Conservation (phyloP, 2,888 invertebrate species). For the Stenoptilia bipunctidactyla region DNA sequence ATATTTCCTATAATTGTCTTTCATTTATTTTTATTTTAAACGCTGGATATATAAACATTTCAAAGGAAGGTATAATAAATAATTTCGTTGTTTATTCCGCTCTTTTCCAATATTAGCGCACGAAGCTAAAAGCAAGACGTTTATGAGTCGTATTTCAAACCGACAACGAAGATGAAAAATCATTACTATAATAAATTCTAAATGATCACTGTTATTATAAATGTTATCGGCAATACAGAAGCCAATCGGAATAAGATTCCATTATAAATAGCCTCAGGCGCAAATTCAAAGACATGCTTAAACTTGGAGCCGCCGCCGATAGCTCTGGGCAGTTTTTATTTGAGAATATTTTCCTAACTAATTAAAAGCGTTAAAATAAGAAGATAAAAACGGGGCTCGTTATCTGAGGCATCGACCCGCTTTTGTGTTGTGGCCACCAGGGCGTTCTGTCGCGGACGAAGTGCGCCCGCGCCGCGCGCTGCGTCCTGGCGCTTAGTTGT, state of each 20-base stretch:
- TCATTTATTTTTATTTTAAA: not conserved
- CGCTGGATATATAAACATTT: not conserved
- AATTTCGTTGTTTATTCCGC: not conserved
- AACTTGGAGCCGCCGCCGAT: slow-evolving; percentile 34
- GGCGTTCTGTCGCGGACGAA: slow-evolving; percentile 19
- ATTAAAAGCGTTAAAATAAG: slow-evolving; percentile 70
- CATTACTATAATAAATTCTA: slow-evolving; percentile 33
- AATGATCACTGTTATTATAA: slow-evolving; percentile 44
- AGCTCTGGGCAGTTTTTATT: slow-evolving; percentile 57
- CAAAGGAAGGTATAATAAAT: not conserved
- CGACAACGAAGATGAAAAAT: slow-evolving; percentile 25
- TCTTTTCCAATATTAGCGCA: not conserved
- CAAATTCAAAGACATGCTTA: slow-evolving; percentile 50
- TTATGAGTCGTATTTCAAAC: slow-evolving; percentile 12
- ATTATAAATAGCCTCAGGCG: slow-evolving; percentile 48
- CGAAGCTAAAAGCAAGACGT: slow-evolving; percentile 1
- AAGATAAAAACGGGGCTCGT: slow-evolving; percentile 60
- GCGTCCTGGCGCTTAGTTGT: slow-evolving; percentile 39
- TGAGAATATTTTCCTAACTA: slow-evolving; percentile 71
- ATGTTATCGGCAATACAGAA: slow-evolving; percentile 50
- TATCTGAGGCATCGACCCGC: slow-evolving; percentile 68
- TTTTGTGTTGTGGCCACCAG: slow-evolving; percentile 62
- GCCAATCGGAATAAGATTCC: slow-evolving; percentile 49
- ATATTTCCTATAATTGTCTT: not conserved
- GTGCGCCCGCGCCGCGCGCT: slow-evolving; percentile 27